Percentiles rank a stretch among this genome's conserved stretches.
phyloP scores from a whole-genome alignment of 2,888 invertebrate species.

The Acrobasis suavella region DNA sequence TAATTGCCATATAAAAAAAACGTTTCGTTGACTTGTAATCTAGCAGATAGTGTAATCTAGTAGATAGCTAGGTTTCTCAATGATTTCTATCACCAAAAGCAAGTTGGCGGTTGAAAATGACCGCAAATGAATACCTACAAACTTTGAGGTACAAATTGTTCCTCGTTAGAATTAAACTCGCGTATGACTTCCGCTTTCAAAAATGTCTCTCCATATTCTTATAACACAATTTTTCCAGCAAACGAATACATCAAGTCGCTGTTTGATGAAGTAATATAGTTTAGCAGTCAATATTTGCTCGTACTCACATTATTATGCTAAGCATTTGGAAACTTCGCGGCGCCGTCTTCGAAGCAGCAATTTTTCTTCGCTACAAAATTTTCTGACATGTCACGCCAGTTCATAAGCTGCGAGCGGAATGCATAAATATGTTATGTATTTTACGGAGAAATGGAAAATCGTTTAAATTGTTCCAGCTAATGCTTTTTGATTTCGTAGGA shows the following conservation, averaged over 20 bases:
- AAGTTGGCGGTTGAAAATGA: no score
- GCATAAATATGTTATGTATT: background rate
- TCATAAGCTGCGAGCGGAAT: conserved; percentile 9
- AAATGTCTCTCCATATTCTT: background rate
- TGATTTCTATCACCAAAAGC: no score
- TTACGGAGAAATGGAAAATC: no score
- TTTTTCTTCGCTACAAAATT: conserved; percentile 21
- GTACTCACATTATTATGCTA: conserved; percentile 17
- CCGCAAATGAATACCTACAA: no score
- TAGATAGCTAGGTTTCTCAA: no score
- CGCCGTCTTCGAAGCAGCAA: conserved; percentile 14
- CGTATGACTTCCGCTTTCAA: background rate
- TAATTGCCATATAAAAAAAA: no score
- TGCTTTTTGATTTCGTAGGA: no score
- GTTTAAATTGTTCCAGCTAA: no score
- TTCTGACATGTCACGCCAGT: conserved; percentile 4
- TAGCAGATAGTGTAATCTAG: no score
- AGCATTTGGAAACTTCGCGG: conserved; percentile 8
- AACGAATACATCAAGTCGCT: background rate
- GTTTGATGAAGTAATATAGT: background rate
- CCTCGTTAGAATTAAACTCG: no score
- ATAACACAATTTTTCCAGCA: background rate
- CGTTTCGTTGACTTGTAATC: no score
- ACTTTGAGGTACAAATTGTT: no score
- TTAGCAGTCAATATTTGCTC: conserved; percentile 5